Evolutionary conservation across 2,888 invertebrate genomes (phyloP).

Genomic region (Odontothrips loti): DNA sequence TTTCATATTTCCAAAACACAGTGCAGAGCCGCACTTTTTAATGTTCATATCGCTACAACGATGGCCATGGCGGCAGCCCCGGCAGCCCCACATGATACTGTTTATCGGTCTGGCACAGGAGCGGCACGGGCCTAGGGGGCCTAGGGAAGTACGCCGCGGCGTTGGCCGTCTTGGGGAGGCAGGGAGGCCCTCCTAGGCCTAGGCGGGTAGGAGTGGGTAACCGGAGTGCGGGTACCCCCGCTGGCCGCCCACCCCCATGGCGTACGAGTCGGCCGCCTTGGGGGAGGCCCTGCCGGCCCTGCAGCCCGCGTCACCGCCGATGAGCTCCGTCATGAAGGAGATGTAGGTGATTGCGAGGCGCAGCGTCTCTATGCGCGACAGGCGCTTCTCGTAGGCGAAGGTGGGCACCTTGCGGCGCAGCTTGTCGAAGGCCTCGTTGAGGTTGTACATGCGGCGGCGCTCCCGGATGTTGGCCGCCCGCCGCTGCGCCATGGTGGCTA

Average conservation of each 20-base stretch:
- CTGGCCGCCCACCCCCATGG: background rate
- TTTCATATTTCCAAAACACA: too few species aligned
- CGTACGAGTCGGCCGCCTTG: slow-evolving; percentile 3
- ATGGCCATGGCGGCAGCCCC: too few species aligned
- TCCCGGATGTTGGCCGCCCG: slow-evolving; percentile 91
- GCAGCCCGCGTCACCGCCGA: slow-evolving; percentile 48
- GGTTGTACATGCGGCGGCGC: slow-evolving; percentile 87
- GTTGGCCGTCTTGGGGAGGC: too few species aligned
- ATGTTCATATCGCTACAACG: too few species aligned
- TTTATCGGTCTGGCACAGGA: too few species aligned
- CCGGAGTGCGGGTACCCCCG: background rate
- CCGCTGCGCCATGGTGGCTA: slow-evolving; percentile 85
- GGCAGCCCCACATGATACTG: too few species aligned
- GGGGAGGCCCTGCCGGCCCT: slow-evolving; percentile 6
- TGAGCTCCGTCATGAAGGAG: slow-evolving; percentile 89
- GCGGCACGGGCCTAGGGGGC: too few species aligned
- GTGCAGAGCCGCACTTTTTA: too few species aligned
- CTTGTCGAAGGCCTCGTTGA: slow-evolving; percentile 94
- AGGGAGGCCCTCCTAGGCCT: background rate
- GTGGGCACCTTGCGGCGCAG: slow-evolving; percentile 88
- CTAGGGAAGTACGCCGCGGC: too few species aligned
- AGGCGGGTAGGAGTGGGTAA: background rate
- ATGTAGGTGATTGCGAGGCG: slow-evolving; percentile 94
- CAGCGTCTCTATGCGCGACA: slow-evolving; percentile 92
- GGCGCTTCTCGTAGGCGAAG: slow-evolving; percentile 92